Conservation (phyloP, 2,113 vertebrate species). For the Oncorhynchus tshawytscha region DNA sequence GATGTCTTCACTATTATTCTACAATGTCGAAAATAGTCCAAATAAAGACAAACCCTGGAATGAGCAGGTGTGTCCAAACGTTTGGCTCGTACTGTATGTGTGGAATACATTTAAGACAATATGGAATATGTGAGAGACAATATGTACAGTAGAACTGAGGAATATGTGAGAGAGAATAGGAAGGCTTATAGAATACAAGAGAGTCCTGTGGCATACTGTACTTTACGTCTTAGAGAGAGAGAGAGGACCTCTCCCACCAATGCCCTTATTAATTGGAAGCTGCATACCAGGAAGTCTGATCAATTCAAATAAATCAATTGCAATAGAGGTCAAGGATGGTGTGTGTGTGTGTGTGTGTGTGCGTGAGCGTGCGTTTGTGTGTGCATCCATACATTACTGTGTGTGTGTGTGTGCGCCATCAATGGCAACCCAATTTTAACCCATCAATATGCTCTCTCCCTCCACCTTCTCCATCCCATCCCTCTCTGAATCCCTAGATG, state of each 20-base stretch:
- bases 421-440: slow-evolving; percentile 36
- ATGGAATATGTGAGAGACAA: too few species aligned
- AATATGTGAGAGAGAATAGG: background rate
- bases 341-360: slow-evolving; percentile 20
- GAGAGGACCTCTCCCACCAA: slow-evolving; percentile 32
- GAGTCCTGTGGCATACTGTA: too few species aligned
- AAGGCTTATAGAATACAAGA: too few species aligned
- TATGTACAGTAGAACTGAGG: too few species aligned
- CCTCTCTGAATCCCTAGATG: slow-evolving; percentile 75
- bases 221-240: background rate
- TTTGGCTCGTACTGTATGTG: too few species aligned
- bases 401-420: slow-evolving; percentile 32
- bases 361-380: slow-evolving; percentile 28
- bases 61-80: too few species aligned
- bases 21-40: too few species aligned
- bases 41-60: too few species aligned
- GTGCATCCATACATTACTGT: slow-evolving; percentile 1
- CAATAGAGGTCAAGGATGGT: slow-evolving; percentile 54
- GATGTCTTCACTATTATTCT: too few species aligned
- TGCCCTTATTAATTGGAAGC: slow-evolving; percentile 37
- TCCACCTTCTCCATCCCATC: background rate
- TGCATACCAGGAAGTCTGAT: slow-evolving; percentile 38
- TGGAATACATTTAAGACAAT: too few species aligned
- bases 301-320: slow-evolving; percentile 40
- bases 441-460: slow-evolving; percentile 46